Evolutionary conservation across 1,140 invertebrate species (phyloP), one percentile per base, ranked within the genome.

Genomic region (Thereuonema tuberculata): DNA sequence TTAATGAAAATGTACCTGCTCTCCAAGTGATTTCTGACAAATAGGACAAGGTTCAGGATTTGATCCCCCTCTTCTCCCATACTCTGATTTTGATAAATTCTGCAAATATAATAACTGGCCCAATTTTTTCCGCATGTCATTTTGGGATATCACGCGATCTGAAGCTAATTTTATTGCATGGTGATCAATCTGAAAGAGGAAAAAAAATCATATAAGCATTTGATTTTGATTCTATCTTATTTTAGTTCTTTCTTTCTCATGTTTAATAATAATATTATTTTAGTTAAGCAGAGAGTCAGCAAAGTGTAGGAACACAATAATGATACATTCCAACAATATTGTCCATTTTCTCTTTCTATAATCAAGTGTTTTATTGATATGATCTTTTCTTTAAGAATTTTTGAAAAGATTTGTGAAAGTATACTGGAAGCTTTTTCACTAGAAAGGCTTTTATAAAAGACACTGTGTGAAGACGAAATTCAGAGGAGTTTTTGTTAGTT

Each of bases 1-100:
- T 2, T 43, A 57, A 2, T 24, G 25, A 28, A n/a, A 26, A 46
- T 59, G 65, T 64, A 77, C 76, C 64, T 75, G 71, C 21, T 75
- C 66, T 48, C 78, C 78, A 0, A 85, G 67, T 25, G 73, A 64
- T 60, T 68, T 66, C 61, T 78, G 77, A 69, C 86, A 89, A 56
- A 88, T 81, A 1, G 86, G 86, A 72, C 86, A 88, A 1, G 76
- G 75, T 49, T 84, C 82, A 2, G 79, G 77, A 66, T 77, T 83
- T 61, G 65, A 58, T 60, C 74, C 68, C 69, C 76, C 72, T 12
- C 68, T 67, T 46, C 69, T 69, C 1, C 68, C 65, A 67, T 68
- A 65, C 52, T 68, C 67, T 49, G 74, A 72, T 61, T 75, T 77
- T 29, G 76, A 70, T 26, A 81, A 66, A 58, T 79, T 78, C n/a